A percentile compares a stretch with the other conserved stretches of the same genome.
These are phyloP conservation scores for Herpetotheres cachinnans DNA, from an alignment of 2,113 vertebrate species.

Conservation along the genomic window DNA sequence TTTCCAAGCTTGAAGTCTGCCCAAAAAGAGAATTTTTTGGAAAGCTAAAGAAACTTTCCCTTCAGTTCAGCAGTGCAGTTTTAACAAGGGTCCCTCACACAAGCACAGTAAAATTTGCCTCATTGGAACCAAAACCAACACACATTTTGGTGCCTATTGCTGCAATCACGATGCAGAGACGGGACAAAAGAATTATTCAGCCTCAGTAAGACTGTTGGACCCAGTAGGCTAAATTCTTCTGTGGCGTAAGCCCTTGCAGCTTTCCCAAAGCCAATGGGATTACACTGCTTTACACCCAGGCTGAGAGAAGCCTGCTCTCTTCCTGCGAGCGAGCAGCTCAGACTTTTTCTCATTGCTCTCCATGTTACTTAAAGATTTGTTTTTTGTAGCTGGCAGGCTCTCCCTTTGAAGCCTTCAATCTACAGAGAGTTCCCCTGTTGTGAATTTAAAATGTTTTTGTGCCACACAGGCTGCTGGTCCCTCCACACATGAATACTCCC, in stretches of 20 bases:
- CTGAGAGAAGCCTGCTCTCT: neutral
- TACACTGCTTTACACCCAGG: neutral
- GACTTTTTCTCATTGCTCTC: neutral
- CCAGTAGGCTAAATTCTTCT: neutral
- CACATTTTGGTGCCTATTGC: neutral
- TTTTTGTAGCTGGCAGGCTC: neutral
- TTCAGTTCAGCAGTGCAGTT: neutral
- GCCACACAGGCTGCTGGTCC: neutral
- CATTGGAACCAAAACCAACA: neutral
- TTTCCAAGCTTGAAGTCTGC: neutral
- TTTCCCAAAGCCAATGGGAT: neutral
- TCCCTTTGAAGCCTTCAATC: neutral
- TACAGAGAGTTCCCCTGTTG: neutral
- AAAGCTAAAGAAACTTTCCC: neutral
- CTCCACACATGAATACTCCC: fast-evolving
- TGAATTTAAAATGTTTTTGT: neutral
- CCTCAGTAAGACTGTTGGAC: neutral
- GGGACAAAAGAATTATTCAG: constrained; percentile 35
- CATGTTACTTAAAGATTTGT: neutral
- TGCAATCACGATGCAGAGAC: neutral
- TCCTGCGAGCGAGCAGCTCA: fast-evolving
- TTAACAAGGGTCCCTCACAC: constrained; percentile 7
- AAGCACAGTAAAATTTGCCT: neutral
- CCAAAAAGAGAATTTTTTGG: neutral
- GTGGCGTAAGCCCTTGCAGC: neutral